Conservation (phyloP, 2,797 vertebrate species). For the Macrochelys suwanniensis region DNA sequence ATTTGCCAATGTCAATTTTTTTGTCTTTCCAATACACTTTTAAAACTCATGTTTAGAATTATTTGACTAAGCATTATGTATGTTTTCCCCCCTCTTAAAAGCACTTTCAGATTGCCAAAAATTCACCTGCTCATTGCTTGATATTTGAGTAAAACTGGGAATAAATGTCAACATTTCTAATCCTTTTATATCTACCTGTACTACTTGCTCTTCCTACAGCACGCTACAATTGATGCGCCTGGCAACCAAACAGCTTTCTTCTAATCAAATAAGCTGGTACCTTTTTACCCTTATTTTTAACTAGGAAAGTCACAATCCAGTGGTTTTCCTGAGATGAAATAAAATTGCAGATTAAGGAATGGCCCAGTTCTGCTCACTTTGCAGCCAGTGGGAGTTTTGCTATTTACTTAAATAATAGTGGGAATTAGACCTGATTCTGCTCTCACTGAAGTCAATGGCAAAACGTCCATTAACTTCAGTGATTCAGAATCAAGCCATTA, state of each 20-base stretch:
- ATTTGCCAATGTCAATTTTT: not conserved
- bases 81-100: not conserved
- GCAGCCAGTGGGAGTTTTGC: not conserved
- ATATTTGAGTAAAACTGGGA: not conserved
- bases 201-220: too few relatives aligned
- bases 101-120: too few relatives aligned
- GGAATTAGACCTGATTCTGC: not conserved
- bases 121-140: not conserved
- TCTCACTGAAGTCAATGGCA: not conserved
- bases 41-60: not conserved
- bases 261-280: not conserved
- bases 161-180: not conserved
- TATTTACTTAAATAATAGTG: not conserved
- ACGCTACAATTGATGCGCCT: not conserved
- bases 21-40: not conserved
- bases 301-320: not conserved
- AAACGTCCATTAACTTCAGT: not conserved
- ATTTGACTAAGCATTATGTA: not conserved
- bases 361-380: not conserved
- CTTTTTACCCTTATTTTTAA: not conserved
- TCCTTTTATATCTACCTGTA: not conserved
- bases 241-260: not conserved
- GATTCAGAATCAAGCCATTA: not conserved
- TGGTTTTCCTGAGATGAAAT: not conserved
- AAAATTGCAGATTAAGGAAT: not conserved